A percentile compares a stretch with the other conserved stretches of the same genome.
These are phyloP conservation scores for Hypotaenidia okinawae DNA, from an alignment of 2,797 vertebrate species.

Conservation along the genomic window DNA sequence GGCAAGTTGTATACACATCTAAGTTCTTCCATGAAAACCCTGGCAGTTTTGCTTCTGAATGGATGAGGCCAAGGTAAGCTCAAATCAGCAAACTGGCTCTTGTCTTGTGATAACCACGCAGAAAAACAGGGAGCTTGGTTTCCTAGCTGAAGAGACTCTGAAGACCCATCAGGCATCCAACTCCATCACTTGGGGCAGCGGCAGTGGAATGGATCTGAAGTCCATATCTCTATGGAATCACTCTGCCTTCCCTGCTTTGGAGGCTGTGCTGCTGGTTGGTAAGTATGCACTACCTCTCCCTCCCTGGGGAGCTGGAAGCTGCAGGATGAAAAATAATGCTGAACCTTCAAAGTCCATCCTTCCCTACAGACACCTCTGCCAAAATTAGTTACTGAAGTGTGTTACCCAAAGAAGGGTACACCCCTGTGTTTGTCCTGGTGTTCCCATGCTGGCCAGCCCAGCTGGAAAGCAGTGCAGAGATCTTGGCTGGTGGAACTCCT, in stretches of 20 bases:
- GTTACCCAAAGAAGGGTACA: background rate
- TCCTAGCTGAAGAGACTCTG: background rate
- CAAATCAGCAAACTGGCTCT: background rate
- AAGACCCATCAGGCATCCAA: background rate
- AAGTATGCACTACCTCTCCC: background rate
- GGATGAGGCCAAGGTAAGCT: background rate
- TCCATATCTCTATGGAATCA: background rate
- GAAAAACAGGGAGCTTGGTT: background rate
- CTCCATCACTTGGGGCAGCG: background rate
- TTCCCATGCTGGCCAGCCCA: background rate
- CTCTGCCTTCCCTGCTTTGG: background rate
- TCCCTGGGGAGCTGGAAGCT: background rate
- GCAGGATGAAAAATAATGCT: background rate
- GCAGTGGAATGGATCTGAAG: background rate
- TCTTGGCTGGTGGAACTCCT: background rate
- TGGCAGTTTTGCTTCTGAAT: background rate
- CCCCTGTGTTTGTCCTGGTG: background rate
- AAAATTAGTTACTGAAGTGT: background rate
- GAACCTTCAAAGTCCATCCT: background rate
- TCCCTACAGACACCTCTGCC: background rate
- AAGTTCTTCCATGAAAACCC: background rate
- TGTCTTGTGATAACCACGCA: background rate
- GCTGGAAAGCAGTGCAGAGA: background rate
- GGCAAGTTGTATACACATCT: background rate
- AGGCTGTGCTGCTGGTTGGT: background rate